phyloP scores from a whole-genome alignment of 1,140 invertebrate species.

The Tachypleus tridentatus region DNA sequence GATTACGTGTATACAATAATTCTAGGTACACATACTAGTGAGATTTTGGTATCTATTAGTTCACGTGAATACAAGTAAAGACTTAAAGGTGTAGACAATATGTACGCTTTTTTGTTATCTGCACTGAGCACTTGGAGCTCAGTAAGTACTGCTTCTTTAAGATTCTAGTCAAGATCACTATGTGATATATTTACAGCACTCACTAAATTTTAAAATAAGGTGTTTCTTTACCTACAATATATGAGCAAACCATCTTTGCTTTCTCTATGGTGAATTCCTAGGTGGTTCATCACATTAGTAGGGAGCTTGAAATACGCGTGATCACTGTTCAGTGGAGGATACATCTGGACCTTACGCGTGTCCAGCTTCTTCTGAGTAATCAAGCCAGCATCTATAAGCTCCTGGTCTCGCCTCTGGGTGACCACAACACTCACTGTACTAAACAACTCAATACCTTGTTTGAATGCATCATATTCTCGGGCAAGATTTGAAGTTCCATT shows the following conservation, averaged over 20 bases:
- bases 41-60: too few species aligned
- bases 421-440: constrained; percentile 55
- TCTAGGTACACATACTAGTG: too few species aligned
- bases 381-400: constrained; percentile 14
- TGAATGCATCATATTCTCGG: constrained; percentile 68
- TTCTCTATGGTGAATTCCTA: constrained; percentile 59
- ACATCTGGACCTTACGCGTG: constrained; percentile 79
- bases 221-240: constrained; percentile 38
- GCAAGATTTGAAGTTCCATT: constrained; percentile 68
- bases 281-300: constrained; percentile 53
- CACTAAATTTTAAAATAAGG: too few species aligned
- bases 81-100: too few species aligned
- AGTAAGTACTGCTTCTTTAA: too few species aligned
- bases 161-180: too few species aligned
- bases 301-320: constrained; percentile 73
- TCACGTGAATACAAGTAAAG: too few species aligned
- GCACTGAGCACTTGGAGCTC: too few species aligned
- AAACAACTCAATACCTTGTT: constrained; percentile 68
- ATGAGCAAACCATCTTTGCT: constrained; percentile 72
- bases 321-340: constrained; percentile 85
- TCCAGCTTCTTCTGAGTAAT: constrained; percentile 48
- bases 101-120: too few species aligned
- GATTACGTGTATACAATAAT: too few species aligned
- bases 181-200: too few species aligned
- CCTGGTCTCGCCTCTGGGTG: constrained; percentile 25